Evolutionary conservation across 2,113 vertebrate genomes (phyloP), one percentile per base, ranked within the genome.

Genomic region (Serilophus lunatus): DNA sequence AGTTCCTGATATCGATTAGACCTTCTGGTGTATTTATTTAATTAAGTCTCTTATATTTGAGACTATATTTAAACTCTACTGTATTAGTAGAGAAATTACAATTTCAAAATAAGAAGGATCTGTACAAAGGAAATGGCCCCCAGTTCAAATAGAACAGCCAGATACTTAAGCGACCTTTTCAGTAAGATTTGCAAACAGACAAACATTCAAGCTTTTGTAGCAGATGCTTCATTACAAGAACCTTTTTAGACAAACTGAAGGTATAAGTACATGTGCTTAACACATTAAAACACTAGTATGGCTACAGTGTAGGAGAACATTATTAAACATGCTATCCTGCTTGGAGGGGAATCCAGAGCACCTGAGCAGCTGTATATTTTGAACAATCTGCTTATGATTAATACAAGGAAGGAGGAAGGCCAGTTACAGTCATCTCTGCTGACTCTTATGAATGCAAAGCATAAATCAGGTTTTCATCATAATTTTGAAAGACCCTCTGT

Each of bases 351-450:
- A 83, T 95, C 93, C 92, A 97, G 79, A 80, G 78, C 64, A 92
- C 51, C 80, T 45, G 28, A 96, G 68, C 94, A 96, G 79, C 91
- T 95, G 83, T 36, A 71, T 61, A 57, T 86, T 80, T 79, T 88
- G 59, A 28, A 90, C 93, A 97, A 96, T 96, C 79, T 96, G 88
- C 63, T 56, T 9, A 60, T 95, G 82, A 93, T 94, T 96, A 95
- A 92, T 82, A 38, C 85, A 88, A 78, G 51, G 54, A 89, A 88
- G 42, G 75, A 7, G 4, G 57, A 13, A 90, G 45, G 36, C 63
- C 88, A 95, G 83, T 86, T 93, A 70, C 79, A 84, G 42, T 77
- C 13, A 84, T 71, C 72, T 84, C 44, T 68, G 26, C 45, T 56
- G 57, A 57, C 23, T 77, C 44, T 53, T 96, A 88, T 51, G 56